Conservation (phyloP, 2,888 invertebrate species). For the Luperina nickerlii region DNA sequence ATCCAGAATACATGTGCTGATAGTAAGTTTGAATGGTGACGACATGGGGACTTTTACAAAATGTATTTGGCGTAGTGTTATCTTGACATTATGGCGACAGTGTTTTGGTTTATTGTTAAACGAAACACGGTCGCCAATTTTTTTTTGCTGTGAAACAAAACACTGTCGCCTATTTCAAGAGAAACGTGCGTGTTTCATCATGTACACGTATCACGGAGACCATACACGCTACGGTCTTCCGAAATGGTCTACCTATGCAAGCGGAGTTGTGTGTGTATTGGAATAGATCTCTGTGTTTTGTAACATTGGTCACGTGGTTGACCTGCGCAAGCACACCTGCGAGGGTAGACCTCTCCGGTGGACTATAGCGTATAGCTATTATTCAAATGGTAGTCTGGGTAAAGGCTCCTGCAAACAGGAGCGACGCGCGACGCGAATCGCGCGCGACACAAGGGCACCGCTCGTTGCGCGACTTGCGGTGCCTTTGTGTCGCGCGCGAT, state of each 20-base stretch:
- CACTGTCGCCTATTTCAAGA: too few relatives aligned
- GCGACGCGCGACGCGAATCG: too few relatives aligned
- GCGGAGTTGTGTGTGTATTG: not conserved
- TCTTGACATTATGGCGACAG: not conserved
- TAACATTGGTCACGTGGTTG: not conserved
- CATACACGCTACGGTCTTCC: not conserved
- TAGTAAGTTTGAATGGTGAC: constrained; percentile 28
- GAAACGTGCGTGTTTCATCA: not conserved
- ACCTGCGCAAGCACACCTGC: not conserved
- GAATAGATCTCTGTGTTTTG: not conserved
- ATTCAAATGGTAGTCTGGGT: not conserved
- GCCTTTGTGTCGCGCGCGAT: too few relatives aligned
- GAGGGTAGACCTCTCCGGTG: too few relatives aligned
- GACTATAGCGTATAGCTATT: not conserved
- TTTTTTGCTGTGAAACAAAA: too few relatives aligned
- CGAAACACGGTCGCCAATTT: too few relatives aligned
- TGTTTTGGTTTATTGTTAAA: not conserved
- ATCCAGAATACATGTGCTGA: constrained; percentile 33
- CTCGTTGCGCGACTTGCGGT: too few relatives aligned
- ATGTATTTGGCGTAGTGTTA: not conserved
- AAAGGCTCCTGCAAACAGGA: too few relatives aligned
- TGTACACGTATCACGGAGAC: not conserved
- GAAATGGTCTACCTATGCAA: not conserved
- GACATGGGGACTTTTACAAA: not conserved
- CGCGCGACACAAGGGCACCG: too few relatives aligned